Base-by-base conservation (phyloP, 2,888 invertebrate species). In the Melitaea athalia region DNA sequence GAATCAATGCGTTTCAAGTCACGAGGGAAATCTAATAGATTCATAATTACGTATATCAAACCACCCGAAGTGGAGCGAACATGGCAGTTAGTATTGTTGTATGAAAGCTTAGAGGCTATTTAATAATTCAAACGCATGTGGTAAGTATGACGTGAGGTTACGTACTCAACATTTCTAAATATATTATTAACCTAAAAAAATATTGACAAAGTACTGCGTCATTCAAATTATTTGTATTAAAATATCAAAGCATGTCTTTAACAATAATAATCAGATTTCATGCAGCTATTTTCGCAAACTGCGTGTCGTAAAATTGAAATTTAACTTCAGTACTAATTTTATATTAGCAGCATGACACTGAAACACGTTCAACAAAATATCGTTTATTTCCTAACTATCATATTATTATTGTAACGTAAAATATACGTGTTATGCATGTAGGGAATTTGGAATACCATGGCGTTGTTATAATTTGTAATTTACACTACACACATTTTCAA, bases 381-480 rank as follows among this genome's bases (percentile, higher is more conserved):
- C 33, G 33, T 31, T n/a, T 55, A 6, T n/a, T n/a, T 55, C 33
- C 55, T 24, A 24, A 55, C 33, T 24, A 14, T 31, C 31, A 55
- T 55, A n/a, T 33, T 55, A n/a, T 33, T 55, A 55, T 31, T 55
- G 33, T 8, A 55, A 55, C 33, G 33, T 55, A 38, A 52, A 55
- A 55, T 38, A 55, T 33, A 42, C 24, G 52, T 42, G 42, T 52
- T 63, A 12, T 33, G 50, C 0, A 6, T 14, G 62, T 15, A 52
- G 31, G 52, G 52, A 53, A 52, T 63, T 52, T 38, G 47, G 17
- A 52, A 63, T 52, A 52, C 42, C 49, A 33, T 52, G n/a, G 52
- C 49, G 42, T 33, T 52, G 62, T 42, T 52, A 42, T 63, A 62
- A 62, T 49, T 50, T 62, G 38, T 33, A 38, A 62, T 62, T 62